A percentile compares a stretch with the other conserved stretches of the same genome.
Evolutionary conservation across 2,797 vertebrate genomes (phyloP).

Genomic region (Gymnodraco acuticeps): DNA sequence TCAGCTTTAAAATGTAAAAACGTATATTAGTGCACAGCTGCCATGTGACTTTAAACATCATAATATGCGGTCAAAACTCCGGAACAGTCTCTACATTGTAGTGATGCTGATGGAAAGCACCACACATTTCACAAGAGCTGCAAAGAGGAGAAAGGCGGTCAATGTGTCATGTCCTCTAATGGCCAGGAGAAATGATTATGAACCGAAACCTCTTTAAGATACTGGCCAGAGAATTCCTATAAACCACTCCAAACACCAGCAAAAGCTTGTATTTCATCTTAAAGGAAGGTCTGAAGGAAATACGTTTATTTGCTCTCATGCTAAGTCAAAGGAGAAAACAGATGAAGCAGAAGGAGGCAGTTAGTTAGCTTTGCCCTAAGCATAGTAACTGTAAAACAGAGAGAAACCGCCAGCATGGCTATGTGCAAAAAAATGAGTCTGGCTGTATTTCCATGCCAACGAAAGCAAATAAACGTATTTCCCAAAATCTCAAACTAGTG

Average conservation of each 20-base stretch:
- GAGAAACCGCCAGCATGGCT: not conserved
- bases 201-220: slow-evolving; percentile 10
- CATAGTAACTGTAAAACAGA: not conserved
- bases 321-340: not conserved
- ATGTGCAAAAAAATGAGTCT: not conserved
- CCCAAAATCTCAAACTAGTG: slow-evolving; percentile 1
- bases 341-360: not conserved
- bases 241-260: not conserved
- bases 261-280: not conserved
- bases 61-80: not conserved
- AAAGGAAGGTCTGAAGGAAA: not conserved
- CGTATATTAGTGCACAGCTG: slow-evolving; percentile 4
- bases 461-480: not conserved
- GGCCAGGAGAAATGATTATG: slow-evolving; percentile 10
- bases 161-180: slow-evolving; percentile 11
- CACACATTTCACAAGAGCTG: too few relatives aligned
- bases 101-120: slow-evolving; percentile 1
- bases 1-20: slow-evolving; percentile 16
- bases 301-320: not conserved
- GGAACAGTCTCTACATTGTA: not conserved
- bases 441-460: too few relatives aligned
- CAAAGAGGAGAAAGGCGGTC: slow-evolving; percentile 7
- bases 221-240: not conserved
- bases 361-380: slow-evolving; percentile 1
- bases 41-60: not conserved